Conservation (phyloP, 2,888 invertebrate species). For the Aleiodes alternator region DNA sequence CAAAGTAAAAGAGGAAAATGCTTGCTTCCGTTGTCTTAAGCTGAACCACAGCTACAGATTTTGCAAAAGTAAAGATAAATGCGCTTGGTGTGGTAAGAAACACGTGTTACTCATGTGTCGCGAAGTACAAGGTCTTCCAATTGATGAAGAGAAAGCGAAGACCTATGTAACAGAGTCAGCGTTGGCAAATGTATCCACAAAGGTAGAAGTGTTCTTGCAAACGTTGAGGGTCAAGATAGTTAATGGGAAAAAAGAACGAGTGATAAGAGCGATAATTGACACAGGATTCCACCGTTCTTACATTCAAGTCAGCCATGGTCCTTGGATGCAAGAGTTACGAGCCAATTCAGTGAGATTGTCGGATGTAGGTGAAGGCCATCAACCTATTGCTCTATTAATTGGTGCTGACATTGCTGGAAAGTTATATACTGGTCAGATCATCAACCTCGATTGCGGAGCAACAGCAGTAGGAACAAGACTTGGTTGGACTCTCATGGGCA, state of each 20-base stretch:
- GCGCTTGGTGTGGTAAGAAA: slow-evolving; percentile 54
- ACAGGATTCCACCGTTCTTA: slow-evolving; percentile 58
- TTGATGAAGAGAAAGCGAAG: no score
- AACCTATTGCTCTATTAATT: slow-evolving; percentile 56
- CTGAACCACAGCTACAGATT: slow-evolving; percentile 52
- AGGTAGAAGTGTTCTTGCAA: no score
- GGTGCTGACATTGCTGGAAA: slow-evolving; percentile 41
- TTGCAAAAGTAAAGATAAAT: slow-evolving; percentile 56
- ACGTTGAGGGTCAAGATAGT: no score
- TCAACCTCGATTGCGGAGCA: slow-evolving; percentile 48
- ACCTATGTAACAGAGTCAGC: no score
- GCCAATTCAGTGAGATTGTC: no score
- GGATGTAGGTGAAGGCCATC: not conserved
- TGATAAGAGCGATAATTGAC: slow-evolving; percentile 53
- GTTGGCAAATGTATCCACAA: no score
- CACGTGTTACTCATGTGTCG: slow-evolving; percentile 58
- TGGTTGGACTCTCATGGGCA: slow-evolving; percentile 63
- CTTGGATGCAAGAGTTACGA: slow-evolving; percentile 49
- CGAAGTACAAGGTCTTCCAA: slow-evolving; percentile 6
- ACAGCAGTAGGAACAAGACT: slow-evolving; percentile 60
- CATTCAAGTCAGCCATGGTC: slow-evolving; percentile 47
- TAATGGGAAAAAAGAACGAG: no score
- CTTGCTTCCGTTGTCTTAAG: slow-evolving; percentile 59
- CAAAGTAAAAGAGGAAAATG: not conserved
- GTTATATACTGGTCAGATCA: slow-evolving; percentile 14